Evolutionary conservation across 2,888 invertebrate species (phyloP).

Genomic region (Allolobophora icterica): DNA sequence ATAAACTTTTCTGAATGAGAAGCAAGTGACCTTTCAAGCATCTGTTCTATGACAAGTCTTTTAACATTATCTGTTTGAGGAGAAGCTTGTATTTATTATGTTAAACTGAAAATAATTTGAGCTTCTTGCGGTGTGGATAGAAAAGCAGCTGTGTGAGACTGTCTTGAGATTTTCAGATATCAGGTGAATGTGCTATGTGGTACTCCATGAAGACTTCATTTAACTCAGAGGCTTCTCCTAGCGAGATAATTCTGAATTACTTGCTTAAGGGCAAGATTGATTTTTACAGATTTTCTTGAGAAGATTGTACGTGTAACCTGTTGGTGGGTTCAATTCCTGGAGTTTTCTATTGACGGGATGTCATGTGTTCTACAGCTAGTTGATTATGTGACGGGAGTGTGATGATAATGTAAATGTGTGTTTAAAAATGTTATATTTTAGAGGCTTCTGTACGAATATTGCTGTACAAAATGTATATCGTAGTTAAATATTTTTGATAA

Average conservation of each 20-base stretch:
- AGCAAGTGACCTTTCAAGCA: neutral
- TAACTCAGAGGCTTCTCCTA: neutral
- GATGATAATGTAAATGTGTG: neutral
- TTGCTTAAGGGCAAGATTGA: neutral
- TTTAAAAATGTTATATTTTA: conserved; percentile 8
- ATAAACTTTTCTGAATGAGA: neutral
- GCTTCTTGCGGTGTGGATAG: too few species aligned
- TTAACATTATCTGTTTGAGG: neutral
- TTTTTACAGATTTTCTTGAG: neutral
- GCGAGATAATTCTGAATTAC: neutral
- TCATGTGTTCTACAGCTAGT: neutral
- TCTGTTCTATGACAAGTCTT: neutral
- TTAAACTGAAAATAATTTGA: too few species aligned
- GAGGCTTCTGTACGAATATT: neutral
- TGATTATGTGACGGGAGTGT: neutral
- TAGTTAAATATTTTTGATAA: conserved; percentile 17
- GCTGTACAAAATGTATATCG: conserved; percentile 9
- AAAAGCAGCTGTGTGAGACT: too few species aligned
- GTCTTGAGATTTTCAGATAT: too few species aligned
- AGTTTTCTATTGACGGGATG: neutral
- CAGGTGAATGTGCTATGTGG: too few species aligned
- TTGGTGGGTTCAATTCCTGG: neutral
- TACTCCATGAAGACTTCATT: neutral
- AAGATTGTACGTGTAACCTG: neutral
- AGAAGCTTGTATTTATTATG: too few species aligned